These are phyloP conservation scores for Onychorhynchus coronatus DNA, from an alignment of 2,113 vertebrate species.

Conservation along the genomic window DNA sequence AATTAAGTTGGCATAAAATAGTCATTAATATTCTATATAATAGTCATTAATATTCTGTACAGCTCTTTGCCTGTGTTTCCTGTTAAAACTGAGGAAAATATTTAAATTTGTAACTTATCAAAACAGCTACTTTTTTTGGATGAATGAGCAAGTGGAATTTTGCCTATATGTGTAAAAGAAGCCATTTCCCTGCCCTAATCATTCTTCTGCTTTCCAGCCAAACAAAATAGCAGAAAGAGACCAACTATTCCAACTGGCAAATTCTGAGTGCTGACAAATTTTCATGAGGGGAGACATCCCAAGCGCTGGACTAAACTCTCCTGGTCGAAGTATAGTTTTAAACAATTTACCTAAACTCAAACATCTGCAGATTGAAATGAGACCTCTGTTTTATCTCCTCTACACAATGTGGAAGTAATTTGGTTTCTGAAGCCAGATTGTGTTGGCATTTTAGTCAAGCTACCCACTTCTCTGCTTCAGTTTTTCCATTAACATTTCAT, in stretches of 20 bases:
- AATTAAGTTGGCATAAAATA: neutral
- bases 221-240: neutral
- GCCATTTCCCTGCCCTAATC: neutral
- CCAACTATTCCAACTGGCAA: neutral
- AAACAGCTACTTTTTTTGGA: neutral
- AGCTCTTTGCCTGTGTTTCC: neutral
- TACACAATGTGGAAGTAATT: neutral
- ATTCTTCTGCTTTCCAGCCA: neutral
- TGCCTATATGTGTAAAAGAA: neutral
- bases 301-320: neutral
- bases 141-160: neutral
- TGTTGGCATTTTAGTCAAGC: neutral
- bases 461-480: neutral
- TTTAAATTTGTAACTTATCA: neutral
- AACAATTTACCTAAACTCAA: neutral
- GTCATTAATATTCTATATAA: neutral
- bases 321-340: neutral
- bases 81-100: neutral
- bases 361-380: neutral
- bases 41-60: neutral
- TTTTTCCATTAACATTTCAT: neutral
- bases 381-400: neutral
- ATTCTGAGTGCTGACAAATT: neutral
- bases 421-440: neutral
- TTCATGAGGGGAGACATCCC: neutral